Evolutionary conservation across 2,113 vertebrate genomes (phyloP).

Genomic region (Triplophysa rosa): DNA sequence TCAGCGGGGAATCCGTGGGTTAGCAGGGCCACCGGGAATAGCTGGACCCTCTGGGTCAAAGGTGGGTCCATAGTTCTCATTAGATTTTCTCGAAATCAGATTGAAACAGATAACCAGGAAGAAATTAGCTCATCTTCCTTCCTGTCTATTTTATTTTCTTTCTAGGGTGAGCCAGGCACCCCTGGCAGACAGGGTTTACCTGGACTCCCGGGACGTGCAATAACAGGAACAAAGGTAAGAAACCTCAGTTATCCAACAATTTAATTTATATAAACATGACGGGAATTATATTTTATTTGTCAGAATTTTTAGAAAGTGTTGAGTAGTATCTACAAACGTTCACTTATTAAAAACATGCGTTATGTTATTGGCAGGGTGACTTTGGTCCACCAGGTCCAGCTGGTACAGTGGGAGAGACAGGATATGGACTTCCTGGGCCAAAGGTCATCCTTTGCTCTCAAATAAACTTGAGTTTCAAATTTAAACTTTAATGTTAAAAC

Average conservation of each 20-base stretch:
- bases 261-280: neutral
- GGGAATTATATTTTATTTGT: too few species aligned
- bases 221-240: constrained; percentile 83
- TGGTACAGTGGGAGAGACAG: constrained; percentile 85
- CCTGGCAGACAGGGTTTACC: constrained; percentile 79
- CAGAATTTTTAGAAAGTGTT: too few species aligned
- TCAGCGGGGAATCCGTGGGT: constrained; percentile 83
- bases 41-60: constrained; percentile 84
- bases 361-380: constrained; percentile 76
- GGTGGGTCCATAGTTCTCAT: constrained; percentile 61
- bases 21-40: constrained; percentile 79
- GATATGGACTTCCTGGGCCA: constrained; percentile 86
- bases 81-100: neutral
- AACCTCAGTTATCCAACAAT: neutral
- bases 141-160: neutral
- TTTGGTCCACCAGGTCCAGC: constrained; percentile 76
- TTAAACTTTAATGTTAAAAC: neutral
- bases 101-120: neutral
- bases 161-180: constrained; percentile 83
- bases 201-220: constrained; percentile 79
- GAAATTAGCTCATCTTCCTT: neutral
- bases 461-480: neutral
- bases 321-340: too few species aligned
- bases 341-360: neutral
- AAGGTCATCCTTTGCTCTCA: constrained; percentile 73